These are phyloP conservation scores for Amphibalanus amphitrite DNA, from an alignment of 1,140 invertebrate genomes.

Conservation along the genomic window DNA sequence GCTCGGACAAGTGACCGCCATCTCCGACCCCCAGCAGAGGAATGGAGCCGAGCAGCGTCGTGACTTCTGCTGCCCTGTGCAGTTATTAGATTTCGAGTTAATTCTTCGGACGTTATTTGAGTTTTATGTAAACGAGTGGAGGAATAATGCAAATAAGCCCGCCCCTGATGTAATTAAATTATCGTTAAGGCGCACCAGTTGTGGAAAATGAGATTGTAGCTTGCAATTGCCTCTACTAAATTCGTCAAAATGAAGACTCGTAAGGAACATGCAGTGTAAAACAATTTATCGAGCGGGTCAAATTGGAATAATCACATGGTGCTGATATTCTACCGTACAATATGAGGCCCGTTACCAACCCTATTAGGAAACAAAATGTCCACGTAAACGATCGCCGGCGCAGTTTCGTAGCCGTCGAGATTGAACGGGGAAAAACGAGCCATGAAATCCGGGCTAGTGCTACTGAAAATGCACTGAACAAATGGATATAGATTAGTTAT, in stretches of 20 bases:
- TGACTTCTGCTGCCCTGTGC: background rate
- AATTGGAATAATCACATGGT: background rate
- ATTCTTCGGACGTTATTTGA: slow-evolving; percentile 1
- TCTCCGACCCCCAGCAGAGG: background rate
- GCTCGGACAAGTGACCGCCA: background rate
- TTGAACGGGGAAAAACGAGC: background rate
- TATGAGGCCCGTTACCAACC: background rate
- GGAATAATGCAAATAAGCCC: background rate
- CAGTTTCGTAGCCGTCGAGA: background rate
- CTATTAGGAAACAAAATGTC: background rate
- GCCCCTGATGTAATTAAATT: slow-evolving; percentile 1
- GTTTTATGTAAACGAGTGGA: background rate
- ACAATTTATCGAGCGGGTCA: background rate
- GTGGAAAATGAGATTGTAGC: slow-evolving; percentile 1
- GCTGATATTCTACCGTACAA: background rate
- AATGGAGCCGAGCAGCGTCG: background rate
- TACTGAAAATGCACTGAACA: background rate
- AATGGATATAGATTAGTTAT: background rate
- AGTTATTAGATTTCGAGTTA: slow-evolving; percentile 1
- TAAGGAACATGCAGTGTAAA: slow-evolving; percentile 1
- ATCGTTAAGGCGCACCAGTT: background rate
- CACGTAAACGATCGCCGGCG: background rate
- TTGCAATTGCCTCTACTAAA: slow-evolving; percentile 1
- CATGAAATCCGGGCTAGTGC: background rate
- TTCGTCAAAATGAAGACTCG: slow-evolving; percentile 1